Conservation (phyloP, 1,140 invertebrate species). For the Saccostrea cuccullata region DNA sequence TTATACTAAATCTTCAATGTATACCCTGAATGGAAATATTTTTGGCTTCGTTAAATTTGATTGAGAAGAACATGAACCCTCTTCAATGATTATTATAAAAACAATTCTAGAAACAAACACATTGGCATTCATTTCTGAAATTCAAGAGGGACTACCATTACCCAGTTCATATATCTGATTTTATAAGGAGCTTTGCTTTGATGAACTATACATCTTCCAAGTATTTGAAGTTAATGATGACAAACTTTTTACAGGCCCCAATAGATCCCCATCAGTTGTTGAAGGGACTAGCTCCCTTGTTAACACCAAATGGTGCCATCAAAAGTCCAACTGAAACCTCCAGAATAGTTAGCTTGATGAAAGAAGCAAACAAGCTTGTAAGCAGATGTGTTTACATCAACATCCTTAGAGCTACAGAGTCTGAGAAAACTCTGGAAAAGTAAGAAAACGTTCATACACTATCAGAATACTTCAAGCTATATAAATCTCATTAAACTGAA, state of each 20-base stretch:
- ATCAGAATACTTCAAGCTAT: neutral
- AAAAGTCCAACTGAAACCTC: slow-evolving; percentile 91
- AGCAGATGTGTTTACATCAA: slow-evolving; percentile 97
- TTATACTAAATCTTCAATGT: no score
- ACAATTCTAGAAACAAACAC: no score
- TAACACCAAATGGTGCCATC: slow-evolving; percentile 90
- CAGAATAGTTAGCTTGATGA: slow-evolving; percentile 92
- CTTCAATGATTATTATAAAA: no score
- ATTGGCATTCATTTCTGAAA: no score
- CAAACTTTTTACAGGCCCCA: slow-evolving; percentile 82
- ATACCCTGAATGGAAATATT: no score
- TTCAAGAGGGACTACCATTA: neutral
- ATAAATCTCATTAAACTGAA: neutral
- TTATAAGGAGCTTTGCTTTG: neutral
- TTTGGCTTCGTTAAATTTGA: no score
- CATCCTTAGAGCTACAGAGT: slow-evolving; percentile 92
- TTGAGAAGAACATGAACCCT: no score
- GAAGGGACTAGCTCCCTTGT: slow-evolving; percentile 89
- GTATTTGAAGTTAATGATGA: neutral
- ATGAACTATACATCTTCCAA: neutral
- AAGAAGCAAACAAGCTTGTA: slow-evolving; percentile 95
- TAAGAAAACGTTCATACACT: slow-evolving; percentile 77
- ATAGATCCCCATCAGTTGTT: slow-evolving; percentile 93
- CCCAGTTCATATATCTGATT: neutral
- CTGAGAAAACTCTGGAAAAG: slow-evolving; percentile 87